These are phyloP conservation scores for Cacoxenus indagator DNA, from an alignment of 2,888 invertebrate genomes.

Conservation along the genomic window DNA sequence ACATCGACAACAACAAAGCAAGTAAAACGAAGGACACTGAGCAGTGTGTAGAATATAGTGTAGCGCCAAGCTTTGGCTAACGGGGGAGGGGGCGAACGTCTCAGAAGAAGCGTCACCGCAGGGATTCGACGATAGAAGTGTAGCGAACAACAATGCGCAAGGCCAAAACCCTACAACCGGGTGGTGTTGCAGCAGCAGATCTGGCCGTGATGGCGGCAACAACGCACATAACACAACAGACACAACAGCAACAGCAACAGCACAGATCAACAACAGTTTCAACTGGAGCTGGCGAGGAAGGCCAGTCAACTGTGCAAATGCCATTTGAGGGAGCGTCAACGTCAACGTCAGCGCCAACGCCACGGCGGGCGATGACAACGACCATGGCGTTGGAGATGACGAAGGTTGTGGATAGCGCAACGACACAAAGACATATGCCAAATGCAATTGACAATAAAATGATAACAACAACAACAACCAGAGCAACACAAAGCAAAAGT, in stretches of 20 bases:
- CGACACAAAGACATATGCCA: constrained; percentile 33
- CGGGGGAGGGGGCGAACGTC: constrained; percentile 2
- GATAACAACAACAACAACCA: constrained; percentile 14
- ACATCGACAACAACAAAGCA: not conserved
- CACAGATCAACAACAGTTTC: not conserved
- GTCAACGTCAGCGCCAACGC: constrained; percentile 18
- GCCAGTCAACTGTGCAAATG: constrained; percentile 34
- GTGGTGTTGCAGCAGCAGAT: constrained; percentile 32
- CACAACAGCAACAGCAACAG: constrained; percentile 38
- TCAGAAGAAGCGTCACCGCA: constrained; percentile 24
- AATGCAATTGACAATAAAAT: constrained; percentile 27
- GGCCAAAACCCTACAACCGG: constrained; percentile 56
- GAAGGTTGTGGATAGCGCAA: constrained; percentile 24
- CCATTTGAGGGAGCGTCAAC: constrained; percentile 31
- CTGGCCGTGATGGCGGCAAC: constrained; percentile 26
- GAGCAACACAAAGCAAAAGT: constrained; percentile 31
- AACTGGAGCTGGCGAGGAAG: not conserved
- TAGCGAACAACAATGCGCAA: constrained; percentile 57
- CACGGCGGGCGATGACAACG: not conserved
- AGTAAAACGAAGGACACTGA: not conserved
- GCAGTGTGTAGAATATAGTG: not conserved
- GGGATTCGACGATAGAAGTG: no score
- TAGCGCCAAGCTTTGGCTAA: not conserved
- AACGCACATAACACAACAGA: constrained; percentile 26
- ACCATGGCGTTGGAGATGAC: constrained; percentile 1